Base-by-base conservation (phyloP, 2,797 vertebrate species). In the Notolepis coatsorum region DNA sequence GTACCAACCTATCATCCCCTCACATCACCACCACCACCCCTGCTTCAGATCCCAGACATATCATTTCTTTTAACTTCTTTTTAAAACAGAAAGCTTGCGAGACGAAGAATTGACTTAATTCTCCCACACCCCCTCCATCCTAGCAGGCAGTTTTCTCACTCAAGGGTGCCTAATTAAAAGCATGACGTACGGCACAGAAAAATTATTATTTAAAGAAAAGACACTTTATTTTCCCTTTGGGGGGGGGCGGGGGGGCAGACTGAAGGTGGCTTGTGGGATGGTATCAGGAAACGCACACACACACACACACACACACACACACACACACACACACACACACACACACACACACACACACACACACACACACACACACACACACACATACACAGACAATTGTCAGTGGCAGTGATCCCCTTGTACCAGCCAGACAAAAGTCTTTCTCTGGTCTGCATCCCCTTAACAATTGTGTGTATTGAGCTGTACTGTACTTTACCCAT, bases 81-180 rank as follows among this genome's bases (percentile, higher is more conserved):
- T 58, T 46, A 65, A 10, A 51, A n/a, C n/a, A n/a, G 20, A 71
- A 71, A 65, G 23, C 46, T 46, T 30, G n/a, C 1, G 2, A 71
- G 17, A 75, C 56, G 54, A 33, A 51, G 28, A 61, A 61, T 31
- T 23, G 28, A n/a, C 38, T 45, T 5, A 27, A 25, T 24, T 37
- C 8, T 53, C 38, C 10, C 30, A 23, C n/a, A 17, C 45, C 42
- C 41, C n/a, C 25, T 45, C 67, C 45, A 54, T 57, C 51, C 41
- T 33, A 61, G 52, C 31, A 50, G 63, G 51, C 37, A 70, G 54
- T 76, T 53, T 68, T 31, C 46, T 48, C 5, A 33, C 57, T 68
- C 42, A 78, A 30, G 37, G 60, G 7, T 33, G 53, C 23, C 35
- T 39, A 57, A 85, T 84, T 73, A 75, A 84, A 78, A 77, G 51